Conservation (phyloP, 2,888 invertebrate species). For the Andrena flavipes region DNA sequence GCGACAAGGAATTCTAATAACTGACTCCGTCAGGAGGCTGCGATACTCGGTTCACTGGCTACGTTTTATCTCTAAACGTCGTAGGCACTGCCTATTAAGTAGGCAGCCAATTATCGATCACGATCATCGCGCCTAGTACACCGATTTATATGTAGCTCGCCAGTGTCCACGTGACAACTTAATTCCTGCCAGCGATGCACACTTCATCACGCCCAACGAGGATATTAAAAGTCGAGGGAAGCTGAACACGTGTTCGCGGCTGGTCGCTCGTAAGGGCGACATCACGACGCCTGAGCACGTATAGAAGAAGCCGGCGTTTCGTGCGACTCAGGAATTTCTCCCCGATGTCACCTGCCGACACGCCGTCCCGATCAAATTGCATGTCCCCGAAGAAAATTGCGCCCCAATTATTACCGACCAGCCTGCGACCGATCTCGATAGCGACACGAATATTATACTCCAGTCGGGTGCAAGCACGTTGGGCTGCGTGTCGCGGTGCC, state of each 20-base stretch:
- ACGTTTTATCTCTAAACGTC: neutral
- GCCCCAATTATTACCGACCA: constrained; percentile 15
- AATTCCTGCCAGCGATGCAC: constrained; percentile 14
- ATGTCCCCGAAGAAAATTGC: constrained; percentile 42
- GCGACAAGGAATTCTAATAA: constrained; percentile 31
- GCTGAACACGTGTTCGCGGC: neutral
- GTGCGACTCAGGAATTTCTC: constrained; percentile 55
- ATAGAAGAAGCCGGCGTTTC: constrained; percentile 34
- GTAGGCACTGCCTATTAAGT: constrained; percentile 1
- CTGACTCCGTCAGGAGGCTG: constrained; percentile 20
- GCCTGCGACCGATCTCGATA: constrained; percentile 31
- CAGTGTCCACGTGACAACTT: constrained; percentile 20
- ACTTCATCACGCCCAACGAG: constrained; percentile 1
- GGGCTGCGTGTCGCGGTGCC: constrained; percentile 3
- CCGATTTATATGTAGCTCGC: constrained; percentile 11
- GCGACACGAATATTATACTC: neutral
- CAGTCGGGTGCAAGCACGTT: constrained; percentile 2
- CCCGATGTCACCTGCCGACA: constrained; percentile 70
- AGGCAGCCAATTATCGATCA: constrained; percentile 27
- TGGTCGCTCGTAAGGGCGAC: constrained; percentile 2
- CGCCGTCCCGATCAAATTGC: constrained; percentile 72
- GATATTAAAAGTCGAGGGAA: neutral
- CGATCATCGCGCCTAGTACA: constrained; percentile 11
- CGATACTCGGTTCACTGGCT: neutral
- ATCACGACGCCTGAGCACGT: constrained; percentile 5